Conservation (phyloP, 2,797 vertebrate species). For the Kryptolebias ocellatus region DNA sequence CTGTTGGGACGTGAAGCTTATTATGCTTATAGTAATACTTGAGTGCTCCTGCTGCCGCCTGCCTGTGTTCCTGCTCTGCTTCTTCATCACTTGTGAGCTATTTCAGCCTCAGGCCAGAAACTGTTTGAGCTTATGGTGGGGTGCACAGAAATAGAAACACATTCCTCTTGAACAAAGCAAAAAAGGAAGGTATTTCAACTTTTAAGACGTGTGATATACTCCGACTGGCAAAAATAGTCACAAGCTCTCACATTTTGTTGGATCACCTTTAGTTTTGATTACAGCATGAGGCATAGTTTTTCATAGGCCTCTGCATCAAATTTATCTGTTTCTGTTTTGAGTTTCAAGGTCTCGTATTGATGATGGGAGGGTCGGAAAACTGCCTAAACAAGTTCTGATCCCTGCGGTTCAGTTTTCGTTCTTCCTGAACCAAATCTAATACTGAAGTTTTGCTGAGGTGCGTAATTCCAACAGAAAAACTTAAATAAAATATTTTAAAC, state of each 20-base stretch:
- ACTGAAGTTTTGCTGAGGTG: no score
- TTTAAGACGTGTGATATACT: background rate
- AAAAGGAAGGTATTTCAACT: background rate
- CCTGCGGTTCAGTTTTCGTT: no score
- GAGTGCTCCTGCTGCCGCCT: slow-evolving; percentile 28
- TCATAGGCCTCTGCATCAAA: background rate
- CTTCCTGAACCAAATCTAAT: no score
- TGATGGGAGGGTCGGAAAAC: no score
- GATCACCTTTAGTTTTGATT: background rate
- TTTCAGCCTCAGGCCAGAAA: slow-evolving; percentile 27
- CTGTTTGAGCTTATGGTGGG: slow-evolving; percentile 22
- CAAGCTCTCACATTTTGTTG: background rate
- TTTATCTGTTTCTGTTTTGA: background rate
- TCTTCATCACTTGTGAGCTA: slow-evolving; percentile 22
- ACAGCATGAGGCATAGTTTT: background rate
- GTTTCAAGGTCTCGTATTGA: background rate
- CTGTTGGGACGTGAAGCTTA: slow-evolving; percentile 25
- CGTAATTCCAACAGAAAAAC: no score
- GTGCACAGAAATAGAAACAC: slow-evolving; percentile 8
- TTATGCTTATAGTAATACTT: slow-evolving; percentile 18
- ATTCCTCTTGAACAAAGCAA: slow-evolving; percentile 11
- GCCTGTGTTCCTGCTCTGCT: slow-evolving; percentile 28
- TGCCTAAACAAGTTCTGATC: no score
- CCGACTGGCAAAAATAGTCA: background rate
- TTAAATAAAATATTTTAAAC: no score